phyloP scores from a whole-genome alignment of 2,888 invertebrate species.

The Xestia xanthographa region DNA sequence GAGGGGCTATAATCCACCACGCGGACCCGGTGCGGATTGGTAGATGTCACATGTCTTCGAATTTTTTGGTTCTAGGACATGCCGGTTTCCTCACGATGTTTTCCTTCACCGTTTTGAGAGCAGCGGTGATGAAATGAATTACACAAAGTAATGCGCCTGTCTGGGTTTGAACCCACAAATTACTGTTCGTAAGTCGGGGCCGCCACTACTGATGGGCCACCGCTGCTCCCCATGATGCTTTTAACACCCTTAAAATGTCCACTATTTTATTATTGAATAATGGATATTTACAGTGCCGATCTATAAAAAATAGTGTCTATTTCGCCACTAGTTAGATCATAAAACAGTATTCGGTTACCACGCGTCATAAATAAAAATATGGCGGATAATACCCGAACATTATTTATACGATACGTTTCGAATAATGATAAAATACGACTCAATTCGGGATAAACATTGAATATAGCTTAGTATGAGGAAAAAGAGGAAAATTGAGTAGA shows the following conservation, averaged over 20 bases:
- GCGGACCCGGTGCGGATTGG: no score
- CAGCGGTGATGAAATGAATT: no score
- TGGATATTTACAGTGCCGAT: neutral
- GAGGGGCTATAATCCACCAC: no score
- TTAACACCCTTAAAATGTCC: neutral
- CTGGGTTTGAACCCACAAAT: no score
- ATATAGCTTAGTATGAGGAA: constrained; percentile 20
- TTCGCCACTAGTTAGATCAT: constrained; percentile 14
- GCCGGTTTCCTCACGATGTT: no score
- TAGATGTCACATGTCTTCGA: no score
- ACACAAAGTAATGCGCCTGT: no score
- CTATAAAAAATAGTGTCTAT: constrained; percentile 10
- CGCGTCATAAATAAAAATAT: constrained; percentile 33
- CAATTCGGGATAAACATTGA: constrained; percentile 5
- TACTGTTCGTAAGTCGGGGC: no score
- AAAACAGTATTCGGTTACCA: constrained; percentile 20
- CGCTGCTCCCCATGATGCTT: no score
- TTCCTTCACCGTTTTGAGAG: no score
- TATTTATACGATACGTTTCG: constrained; percentile 11
- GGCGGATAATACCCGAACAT: neutral
- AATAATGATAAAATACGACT: constrained; percentile 29
- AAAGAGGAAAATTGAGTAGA: constrained; percentile 25
- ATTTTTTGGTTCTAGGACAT: no score
- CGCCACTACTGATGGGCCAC: no score
- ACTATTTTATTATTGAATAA: neutral